Evolutionary conservation across 2,888 invertebrate genomes (phyloP), one percentile per base, ranked within the genome.

Genomic region (Ophion obscuratus): DNA sequence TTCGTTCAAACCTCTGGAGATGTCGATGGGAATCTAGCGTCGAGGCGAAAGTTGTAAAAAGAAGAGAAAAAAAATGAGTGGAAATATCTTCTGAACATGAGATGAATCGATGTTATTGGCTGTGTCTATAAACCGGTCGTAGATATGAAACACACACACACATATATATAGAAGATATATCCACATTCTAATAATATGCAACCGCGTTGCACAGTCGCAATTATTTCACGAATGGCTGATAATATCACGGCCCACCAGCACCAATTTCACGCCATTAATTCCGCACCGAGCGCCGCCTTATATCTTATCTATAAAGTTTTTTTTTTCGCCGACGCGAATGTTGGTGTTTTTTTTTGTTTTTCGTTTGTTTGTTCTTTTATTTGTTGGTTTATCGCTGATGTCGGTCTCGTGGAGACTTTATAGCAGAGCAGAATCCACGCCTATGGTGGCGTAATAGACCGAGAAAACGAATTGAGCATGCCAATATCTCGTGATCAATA

Each of bases 121-220:
- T 66, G 53, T 57, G 24, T 24, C 53, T 47, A 70, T 70, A 70
- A 61, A 53, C 70, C 70, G 70, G 78, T 70, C 77, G 36, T 40
- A 40, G 59, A 77, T 79, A 79, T 53, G 53, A 62, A 53, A 53
- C 5, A 53, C 53, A 53, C 17, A 53, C 5, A 53, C 53, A 53
- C 53, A 53, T 80, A 59, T 57, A 31, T 61, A 79, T 62, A 53
- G 24, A 59, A 57, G 44, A 70, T 70, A 61, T 78, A 78, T 78
- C 61, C n/a, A 81, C 74, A 67, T 81, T 81, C 81, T 81, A 81
- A 83, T 85, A 83, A 85, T 83, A 81, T 83, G 79, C 80, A 81
- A 47, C 76, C 71, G 66, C 31, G 71, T 66, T 66, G 53, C 76
- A 77, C 61, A 85, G 66, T 85, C 80, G 80, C 83, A 83, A 86